Conservation (phyloP, 2,797 vertebrate species). For the Sebastes taczanowskii region DNA sequence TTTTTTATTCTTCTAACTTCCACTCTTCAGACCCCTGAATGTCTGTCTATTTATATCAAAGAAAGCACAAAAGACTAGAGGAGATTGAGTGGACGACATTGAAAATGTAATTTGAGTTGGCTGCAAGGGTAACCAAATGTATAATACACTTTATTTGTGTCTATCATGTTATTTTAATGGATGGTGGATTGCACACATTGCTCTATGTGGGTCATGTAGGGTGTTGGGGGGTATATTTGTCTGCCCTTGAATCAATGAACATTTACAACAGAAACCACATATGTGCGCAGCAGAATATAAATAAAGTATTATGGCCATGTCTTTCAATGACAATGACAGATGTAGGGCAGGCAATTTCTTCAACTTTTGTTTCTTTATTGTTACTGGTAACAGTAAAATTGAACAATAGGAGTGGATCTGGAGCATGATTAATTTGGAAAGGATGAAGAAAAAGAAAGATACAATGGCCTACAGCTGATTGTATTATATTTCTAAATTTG, state of each 20-base stretch:
- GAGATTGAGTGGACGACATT: constrained; percentile 72
- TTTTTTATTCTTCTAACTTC: constrained; percentile 72
- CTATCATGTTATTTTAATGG: constrained; percentile 78
- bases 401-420: constrained; percentile 77
- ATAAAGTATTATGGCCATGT: constrained; percentile 82
- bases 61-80: constrained; percentile 66
- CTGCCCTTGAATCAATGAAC: constrained; percentile 87
- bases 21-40: constrained; percentile 74
- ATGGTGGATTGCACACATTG: constrained; percentile 69
- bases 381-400: constrained; percentile 66
- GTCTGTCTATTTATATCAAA: constrained; percentile 76
- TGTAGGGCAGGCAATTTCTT: constrained; percentile 83
- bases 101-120: constrained; percentile 68
- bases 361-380: constrained; percentile 83
- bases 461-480: constrained; percentile 59
- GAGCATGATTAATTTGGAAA: constrained; percentile 78
- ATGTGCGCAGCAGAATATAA: constrained; percentile 83
- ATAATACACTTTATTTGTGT: constrained; percentile 72
- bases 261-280: constrained; percentile 81
- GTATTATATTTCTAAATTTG: constrained; percentile 41
- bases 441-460: constrained; percentile 35
- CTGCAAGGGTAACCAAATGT: constrained; percentile 61
- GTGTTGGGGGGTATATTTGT: constrained; percentile 81
- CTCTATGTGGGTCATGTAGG: constrained; percentile 84
- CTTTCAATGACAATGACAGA: constrained; percentile 86